These are phyloP conservation scores for Herpailurus yagouaroundi DNA, from an alignment of 2,113 vertebrate genomes.

Conservation along the genomic window DNA sequence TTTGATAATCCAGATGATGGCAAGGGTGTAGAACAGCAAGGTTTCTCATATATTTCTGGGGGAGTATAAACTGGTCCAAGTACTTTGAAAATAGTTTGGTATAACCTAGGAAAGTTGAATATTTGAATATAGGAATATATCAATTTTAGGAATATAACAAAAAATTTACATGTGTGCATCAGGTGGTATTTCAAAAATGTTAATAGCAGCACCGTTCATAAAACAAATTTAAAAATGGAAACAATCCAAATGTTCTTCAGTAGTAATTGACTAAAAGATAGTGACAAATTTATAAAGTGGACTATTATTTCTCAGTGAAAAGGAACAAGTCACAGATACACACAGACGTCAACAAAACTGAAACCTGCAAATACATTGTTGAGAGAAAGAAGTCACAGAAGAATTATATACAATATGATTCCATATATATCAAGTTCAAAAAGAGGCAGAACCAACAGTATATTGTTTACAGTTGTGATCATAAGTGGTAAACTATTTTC, in stretches of 20 bases:
- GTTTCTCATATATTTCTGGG: neutral
- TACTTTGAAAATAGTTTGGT: neutral
- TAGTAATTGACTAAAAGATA: neutral
- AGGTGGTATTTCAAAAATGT: neutral
- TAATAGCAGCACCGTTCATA: neutral
- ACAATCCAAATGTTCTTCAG: neutral
- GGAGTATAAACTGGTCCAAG: neutral
- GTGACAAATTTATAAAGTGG: neutral
- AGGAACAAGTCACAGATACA: neutral
- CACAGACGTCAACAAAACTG: neutral
- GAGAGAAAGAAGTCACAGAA: neutral
- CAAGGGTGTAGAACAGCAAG: neutral
- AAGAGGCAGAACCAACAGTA: neutral
- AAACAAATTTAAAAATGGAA: neutral
- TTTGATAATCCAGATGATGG: neutral
- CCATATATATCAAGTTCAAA: neutral
- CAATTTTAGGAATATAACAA: neutral
- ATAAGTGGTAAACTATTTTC: neutral
- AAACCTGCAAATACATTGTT: neutral
- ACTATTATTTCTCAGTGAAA: neutral
- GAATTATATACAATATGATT: neutral
- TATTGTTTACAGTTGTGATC: neutral
- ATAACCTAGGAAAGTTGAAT: neutral
- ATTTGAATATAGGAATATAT: neutral
- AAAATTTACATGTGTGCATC: neutral